These are phyloP conservation scores for Bilobella aurantiaca DNA, from an alignment of 1,140 invertebrate genomes.

Conservation along the genomic window DNA sequence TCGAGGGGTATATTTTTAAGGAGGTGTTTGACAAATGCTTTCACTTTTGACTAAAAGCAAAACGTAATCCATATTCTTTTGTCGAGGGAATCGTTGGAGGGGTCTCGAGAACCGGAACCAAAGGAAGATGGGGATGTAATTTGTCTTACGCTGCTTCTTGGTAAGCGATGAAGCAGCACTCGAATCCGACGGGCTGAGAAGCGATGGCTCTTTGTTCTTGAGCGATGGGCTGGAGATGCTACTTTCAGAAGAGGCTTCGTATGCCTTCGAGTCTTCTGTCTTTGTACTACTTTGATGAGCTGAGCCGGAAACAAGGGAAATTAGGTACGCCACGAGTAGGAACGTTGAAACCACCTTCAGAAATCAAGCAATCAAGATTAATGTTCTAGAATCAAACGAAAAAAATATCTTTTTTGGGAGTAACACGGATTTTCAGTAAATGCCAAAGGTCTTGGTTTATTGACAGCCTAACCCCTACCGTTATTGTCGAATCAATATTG, in stretches of 20 bases:
- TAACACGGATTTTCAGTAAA: too few relatives aligned
- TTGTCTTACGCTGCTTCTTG: not conserved
- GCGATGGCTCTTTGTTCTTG: too few relatives aligned
- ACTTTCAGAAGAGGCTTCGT: slow-evolving; percentile 4
- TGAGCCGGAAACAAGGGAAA: not conserved
- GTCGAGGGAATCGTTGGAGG: not conserved
- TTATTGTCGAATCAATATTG: too few relatives aligned
- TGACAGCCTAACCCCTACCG: too few relatives aligned
- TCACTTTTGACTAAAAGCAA: not conserved
- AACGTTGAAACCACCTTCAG: not conserved
- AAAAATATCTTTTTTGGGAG: too few relatives aligned
- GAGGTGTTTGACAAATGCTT: too few relatives aligned
- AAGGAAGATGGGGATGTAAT: not conserved
- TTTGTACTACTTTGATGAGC: not conserved
- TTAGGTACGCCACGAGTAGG: not conserved
- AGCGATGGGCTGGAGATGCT: not conserved
- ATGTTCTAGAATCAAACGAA: too few relatives aligned
- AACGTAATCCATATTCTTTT: not conserved
- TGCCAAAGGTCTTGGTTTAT: too few relatives aligned
- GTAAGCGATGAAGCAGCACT: not conserved
- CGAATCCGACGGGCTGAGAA: not conserved
- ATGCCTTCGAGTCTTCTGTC: not conserved
- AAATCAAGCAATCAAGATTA: not conserved
- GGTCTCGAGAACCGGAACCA: not conserved
- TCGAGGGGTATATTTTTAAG: too few relatives aligned